phyloP scores from a whole-genome alignment of 2,113 vertebrate species.

The Oryzias celebensis region DNA sequence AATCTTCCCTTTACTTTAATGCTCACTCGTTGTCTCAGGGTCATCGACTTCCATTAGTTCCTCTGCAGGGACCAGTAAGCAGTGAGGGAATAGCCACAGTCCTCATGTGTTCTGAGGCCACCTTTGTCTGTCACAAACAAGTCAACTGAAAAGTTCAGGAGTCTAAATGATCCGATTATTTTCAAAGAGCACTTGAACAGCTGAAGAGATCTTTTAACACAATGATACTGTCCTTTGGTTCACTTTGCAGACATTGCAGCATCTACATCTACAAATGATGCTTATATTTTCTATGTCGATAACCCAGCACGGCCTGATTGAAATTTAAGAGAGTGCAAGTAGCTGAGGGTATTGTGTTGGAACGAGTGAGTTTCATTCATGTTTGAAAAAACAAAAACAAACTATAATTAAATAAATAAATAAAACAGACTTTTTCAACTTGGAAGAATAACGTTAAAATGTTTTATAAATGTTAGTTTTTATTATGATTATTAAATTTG shows the following conservation, averaged over 20 bases:
- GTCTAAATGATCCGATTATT: constrained; percentile 12
- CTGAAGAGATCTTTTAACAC: constrained; percentile 2
- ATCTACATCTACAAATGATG: constrained; percentile 9
- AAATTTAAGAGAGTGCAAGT: no score
- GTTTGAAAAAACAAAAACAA: no score
- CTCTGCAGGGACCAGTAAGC: neutral
- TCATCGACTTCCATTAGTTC: constrained; percentile 28
- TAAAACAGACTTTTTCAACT: no score
- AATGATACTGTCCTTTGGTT: constrained; percentile 17
- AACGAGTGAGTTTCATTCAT: no score
- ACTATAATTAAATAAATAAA: no score
- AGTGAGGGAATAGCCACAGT: constrained; percentile 2
- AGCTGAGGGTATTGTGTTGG: no score
- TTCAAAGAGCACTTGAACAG: constrained; percentile 3
- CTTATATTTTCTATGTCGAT: no score
- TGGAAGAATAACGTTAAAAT: no score
- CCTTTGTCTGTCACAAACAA: neutral
- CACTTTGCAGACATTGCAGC: constrained; percentile 11
- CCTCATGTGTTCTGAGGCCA: neutral
- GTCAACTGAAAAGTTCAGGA: neutral
- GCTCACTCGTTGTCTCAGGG: constrained; percentile 7
- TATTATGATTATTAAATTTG: no score
- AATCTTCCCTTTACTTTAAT: constrained; percentile 3
- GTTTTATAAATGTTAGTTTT: no score
- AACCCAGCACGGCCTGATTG: no score